A percentile compares a stretch with the other conserved stretches of the same genome.
Evolutionary conservation across 1,140 invertebrate genomes (phyloP).

Genomic region (Platyura marginata): DNA sequence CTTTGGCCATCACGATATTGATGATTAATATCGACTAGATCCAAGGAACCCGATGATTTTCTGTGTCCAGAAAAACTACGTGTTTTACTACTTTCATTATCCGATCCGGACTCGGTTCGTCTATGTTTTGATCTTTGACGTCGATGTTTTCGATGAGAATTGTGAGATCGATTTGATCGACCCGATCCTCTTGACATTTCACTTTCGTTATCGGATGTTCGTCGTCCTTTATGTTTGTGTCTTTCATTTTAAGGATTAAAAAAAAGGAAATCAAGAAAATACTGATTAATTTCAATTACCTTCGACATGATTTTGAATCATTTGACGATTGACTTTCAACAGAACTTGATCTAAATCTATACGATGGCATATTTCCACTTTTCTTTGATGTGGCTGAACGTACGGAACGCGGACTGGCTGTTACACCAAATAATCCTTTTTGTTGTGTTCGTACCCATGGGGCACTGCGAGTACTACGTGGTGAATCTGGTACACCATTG

Average conservation of each 20-base stretch:
- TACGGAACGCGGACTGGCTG: constrained; percentile 39
- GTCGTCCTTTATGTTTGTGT: constrained; percentile 54
- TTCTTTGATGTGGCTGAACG: constrained; percentile 35
- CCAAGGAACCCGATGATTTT: constrained; percentile 21
- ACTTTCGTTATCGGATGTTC: constrained; percentile 74
- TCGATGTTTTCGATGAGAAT: constrained; percentile 43
- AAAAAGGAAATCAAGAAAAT: background rate
- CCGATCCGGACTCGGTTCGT: constrained; percentile 32
- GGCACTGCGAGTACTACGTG: constrained; percentile 62
- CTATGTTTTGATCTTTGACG: constrained; percentile 43
- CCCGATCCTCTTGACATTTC: constrained; percentile 66
- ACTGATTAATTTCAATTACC: constrained; percentile 5
- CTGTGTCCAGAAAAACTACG: constrained; percentile 26
- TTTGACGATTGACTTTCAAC: constrained; percentile 75
- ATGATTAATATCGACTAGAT: constrained; percentile 65
- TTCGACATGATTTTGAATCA: constrained; percentile 30
- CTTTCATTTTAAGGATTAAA: constrained; percentile 21
- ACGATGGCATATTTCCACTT: constrained; percentile 8
- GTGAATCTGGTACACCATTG: constrained; percentile 36
- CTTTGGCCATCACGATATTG: constrained; percentile 75
- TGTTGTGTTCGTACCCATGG: constrained; percentile 53
- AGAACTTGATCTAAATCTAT: constrained; percentile 34
- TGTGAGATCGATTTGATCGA: constrained; percentile 37
- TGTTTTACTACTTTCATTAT: constrained; percentile 28
- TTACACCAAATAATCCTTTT: constrained; percentile 47